Base-by-base conservation (phyloP, 35 echinoderm and acorn worm species). In the Hemicentrotus pulcherrimus region DNA sequence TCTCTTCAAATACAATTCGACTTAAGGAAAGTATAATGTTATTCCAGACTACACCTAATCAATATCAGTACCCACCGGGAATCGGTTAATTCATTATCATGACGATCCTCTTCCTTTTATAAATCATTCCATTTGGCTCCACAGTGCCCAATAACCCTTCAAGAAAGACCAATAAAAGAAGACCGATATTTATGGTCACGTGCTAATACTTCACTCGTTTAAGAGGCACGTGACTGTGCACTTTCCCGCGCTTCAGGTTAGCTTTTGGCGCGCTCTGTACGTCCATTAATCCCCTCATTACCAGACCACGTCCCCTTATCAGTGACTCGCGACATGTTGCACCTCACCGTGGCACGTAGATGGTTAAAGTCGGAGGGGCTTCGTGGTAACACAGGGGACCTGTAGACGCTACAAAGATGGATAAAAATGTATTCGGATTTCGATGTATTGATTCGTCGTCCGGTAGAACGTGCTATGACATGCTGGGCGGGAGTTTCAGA, bases 141-240 rank as follows among this genome's bases (percentile, higher is more conserved):
- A 28, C 24, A 8, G 65, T 28, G 65, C 19, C 65, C 18, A 22
- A n/a, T 78, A 78, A 22, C 22, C 65, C 19, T 78, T 78, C 6
- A 22, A 78, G 24, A 78, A 78, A 18, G 16, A 59, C 19, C 65
- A n/a, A n/a, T 7, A 28, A 78, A 78, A 78, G 65, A 28, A 55
- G 50, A 78, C 65, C 65, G 65, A 78, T 78, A 78, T 78, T 78
- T 78, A 78, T 78, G 65, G 65, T 78, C 65, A 78, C 65, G 65
- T 78, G 19, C 65, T 78, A 28, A 78, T 78, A 78, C 65, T 78
- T 78, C 65, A n/a, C 65, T 78, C 22, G 19, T 78, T 4, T 78
- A 28, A 78, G 65, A 78, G 65, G 65, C 19, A 28, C 65, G 65
- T 78, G 65, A 78, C 65, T 78, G 8, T 18, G 24, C 65, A 78